Conservation (phyloP, 2,113 vertebrate genomes). For the Pavo muticus region DNA sequence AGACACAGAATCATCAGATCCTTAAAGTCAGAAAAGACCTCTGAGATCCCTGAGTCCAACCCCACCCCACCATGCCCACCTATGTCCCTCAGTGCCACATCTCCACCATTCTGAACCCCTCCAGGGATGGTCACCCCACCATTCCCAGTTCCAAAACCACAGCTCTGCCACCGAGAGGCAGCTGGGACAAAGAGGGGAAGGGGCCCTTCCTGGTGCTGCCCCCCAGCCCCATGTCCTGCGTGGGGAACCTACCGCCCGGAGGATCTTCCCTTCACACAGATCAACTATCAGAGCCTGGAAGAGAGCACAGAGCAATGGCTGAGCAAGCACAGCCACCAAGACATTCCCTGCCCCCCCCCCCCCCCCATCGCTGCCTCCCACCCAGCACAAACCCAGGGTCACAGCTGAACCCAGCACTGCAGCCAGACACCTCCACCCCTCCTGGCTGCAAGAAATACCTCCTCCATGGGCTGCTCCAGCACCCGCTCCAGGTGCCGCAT, state of each 20-base stretch:
- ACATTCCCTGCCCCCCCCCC: neutral
- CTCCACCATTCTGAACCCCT: too few species aligned
- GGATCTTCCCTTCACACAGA: conserved; percentile 85
- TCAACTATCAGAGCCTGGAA: conserved; percentile 89
- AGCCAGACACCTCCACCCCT: neutral
- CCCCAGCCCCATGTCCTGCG: too few species aligned
- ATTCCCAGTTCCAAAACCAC: too few species aligned
- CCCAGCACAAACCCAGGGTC: neutral
- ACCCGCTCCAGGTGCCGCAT: conserved; percentile 80
- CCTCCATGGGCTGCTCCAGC: conserved; percentile 86
- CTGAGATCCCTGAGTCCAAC: too few species aligned
- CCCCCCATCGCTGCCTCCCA: neutral
- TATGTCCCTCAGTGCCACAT: too few species aligned
- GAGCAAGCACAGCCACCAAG: neutral
- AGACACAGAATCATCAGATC: too few species aligned
- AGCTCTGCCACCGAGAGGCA: neutral
- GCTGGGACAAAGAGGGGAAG: neutral
- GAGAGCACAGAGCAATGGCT: neutral
- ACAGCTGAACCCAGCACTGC: rapidly evolving
- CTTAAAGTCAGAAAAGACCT: too few species aligned
- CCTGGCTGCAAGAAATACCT: conserved; percentile 66
- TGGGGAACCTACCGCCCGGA: conserved; percentile 79
- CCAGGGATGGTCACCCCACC: too few species aligned
- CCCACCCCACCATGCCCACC: too few species aligned
- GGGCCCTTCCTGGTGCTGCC: neutral